A percentile compares a stretch with the other conserved stretches of the same genome.
Conservation (phyloP, 2,888 invertebrate species). For the Cephus sareptanus region DNA sequence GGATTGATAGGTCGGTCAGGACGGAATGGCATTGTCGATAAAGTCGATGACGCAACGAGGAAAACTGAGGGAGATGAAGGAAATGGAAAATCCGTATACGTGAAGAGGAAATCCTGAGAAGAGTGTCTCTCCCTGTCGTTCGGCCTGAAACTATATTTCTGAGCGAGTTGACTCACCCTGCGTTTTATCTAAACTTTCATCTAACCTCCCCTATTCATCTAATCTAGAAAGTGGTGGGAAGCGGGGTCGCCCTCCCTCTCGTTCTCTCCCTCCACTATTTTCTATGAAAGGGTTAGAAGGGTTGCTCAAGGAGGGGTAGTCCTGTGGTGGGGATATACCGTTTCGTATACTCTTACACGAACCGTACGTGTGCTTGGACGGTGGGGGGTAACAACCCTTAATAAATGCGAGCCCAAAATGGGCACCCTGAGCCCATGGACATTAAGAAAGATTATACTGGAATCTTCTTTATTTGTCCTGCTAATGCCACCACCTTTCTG, state of each 20-base stretch:
- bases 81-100: background rate
- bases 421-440: conserved; percentile 10
- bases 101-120: background rate
- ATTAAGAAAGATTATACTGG: conserved; percentile 33
- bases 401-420: conserved; percentile 50
- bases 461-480: conserved; percentile 15
- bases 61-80: background rate
- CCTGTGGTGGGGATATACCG: conserved; percentile 15
- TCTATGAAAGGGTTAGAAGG: conserved; percentile 57
- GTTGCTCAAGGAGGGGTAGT: conserved; percentile 14
- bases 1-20: too few species aligned
- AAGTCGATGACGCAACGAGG: too few species aligned
- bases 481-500: background rate
- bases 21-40: too few species aligned
- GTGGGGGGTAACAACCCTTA: conserved; percentile 52
- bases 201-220: conserved; percentile 64
- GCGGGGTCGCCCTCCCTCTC: conserved; percentile 27
- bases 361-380: conserved; percentile 25
- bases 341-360: conserved; percentile 4
- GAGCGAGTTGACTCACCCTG: conserved; percentile 51
- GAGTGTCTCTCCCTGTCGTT: too few species aligned
- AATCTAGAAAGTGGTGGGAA: conserved; percentile 41
- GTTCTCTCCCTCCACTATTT: conserved; percentile 52
- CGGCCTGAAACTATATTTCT: conserved; percentile 19
- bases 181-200: conserved; percentile 65